These are phyloP conservation scores for Chionoecetes opilio DNA, from an alignment of 1,140 invertebrate species.

Conservation along the genomic window DNA sequence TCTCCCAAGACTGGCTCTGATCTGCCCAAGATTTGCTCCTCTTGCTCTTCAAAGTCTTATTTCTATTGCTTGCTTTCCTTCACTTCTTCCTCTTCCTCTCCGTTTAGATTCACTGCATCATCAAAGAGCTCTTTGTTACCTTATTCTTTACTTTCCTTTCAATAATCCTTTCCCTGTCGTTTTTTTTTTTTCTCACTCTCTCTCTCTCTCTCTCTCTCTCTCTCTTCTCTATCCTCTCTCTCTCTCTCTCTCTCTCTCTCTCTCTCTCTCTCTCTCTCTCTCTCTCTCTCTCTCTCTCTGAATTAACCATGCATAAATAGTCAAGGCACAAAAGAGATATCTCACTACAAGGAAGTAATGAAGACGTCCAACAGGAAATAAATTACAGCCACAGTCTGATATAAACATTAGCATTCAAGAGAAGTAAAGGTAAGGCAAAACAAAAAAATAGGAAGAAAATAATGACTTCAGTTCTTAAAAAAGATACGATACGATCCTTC, in stretches of 20 bases:
- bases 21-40: neutral
- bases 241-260: neutral
- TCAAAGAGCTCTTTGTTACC: too few species aligned
- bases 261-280: neutral
- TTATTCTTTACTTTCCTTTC: neutral
- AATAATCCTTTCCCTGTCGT: neutral
- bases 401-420: neutral
- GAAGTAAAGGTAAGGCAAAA: neutral
- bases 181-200: neutral
- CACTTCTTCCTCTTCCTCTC: neutral
- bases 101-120: too few species aligned
- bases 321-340: neutral
- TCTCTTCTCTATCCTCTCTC: neutral
- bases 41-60: neutral
- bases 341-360: neutral
- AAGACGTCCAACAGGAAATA: neutral
- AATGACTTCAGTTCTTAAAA: too few species aligned
- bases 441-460: too few species aligned
- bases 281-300: conserved; percentile 10
- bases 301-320: neutral
- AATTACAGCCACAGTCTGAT: neutral
- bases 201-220: conserved; percentile 18
- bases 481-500: too few species aligned
- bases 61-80: neutral
- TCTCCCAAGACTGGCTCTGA: neutral